A percentile compares a stretch with the other conserved stretches of the same genome.
Conservation (phyloP, 1,140 invertebrate species). For the Thaumatotibia leucotreta region DNA sequence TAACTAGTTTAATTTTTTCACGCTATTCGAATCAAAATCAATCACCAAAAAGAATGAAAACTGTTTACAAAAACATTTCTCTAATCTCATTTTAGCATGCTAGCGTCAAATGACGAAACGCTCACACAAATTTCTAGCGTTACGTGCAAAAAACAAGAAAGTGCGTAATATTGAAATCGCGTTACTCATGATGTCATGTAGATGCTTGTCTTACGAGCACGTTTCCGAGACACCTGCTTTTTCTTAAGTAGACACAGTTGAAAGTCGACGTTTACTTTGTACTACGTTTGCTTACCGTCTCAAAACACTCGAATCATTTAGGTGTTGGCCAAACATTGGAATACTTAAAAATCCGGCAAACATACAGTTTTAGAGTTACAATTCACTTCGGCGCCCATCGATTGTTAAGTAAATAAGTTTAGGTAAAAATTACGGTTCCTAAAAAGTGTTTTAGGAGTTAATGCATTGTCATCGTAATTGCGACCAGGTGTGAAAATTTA, state of each 20-base stretch:
- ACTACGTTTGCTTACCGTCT: background rate
- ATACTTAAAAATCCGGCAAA: background rate
- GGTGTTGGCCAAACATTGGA: conserved; percentile 3
- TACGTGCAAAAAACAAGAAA: background rate
- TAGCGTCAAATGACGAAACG: background rate
- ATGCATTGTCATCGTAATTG: background rate
- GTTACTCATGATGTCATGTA: background rate
- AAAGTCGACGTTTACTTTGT: background rate
- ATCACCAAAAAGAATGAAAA: background rate
- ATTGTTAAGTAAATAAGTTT: background rate
- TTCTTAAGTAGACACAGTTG: conserved; percentile 9
- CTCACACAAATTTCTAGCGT: background rate
- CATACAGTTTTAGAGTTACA: background rate
- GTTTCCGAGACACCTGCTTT: background rate
- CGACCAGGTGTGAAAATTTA: background rate
- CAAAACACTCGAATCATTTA: conserved; percentile 5
- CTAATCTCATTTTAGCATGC: conserved; percentile 16
- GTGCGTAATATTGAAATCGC: background rate
- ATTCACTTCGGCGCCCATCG: background rate
- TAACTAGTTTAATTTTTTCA: too few relatives aligned
- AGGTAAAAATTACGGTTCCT: background rate
- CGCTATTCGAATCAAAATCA: too few relatives aligned
- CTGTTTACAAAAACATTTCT: background rate
- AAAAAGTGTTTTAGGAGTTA: background rate
- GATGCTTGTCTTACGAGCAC: conserved; percentile 1